Evolutionary conservation across 2,888 invertebrate species (phyloP), one percentile per base, ranked within the genome.

Genomic region (Hemicrepidius hirtus): DNA sequence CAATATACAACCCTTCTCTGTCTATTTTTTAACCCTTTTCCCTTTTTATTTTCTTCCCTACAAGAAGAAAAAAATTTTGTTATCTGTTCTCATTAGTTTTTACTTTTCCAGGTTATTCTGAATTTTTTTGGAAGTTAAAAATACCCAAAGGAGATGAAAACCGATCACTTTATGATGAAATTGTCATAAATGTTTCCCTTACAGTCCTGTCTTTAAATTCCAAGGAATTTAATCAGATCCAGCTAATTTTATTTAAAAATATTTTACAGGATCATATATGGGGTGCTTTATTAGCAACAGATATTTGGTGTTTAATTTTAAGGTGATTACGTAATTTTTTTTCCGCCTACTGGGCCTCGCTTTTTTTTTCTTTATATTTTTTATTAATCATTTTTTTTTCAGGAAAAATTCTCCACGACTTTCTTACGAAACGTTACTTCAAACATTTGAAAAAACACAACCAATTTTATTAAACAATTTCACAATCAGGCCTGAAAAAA

Each of bases 221-320:
- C 32, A 57, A 71, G 1, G 62, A 68, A 46, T 82, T 77, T 73
- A 20, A 40, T 55, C 49, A 75, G 50, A 53, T 81, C 16, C 82
- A 83, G 66, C 35, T 65, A 2, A 65, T 80, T 55, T 74, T 85
- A 62, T 63, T 82, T 12, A 76, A 79, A 73, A 76, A 79, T 69
- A 12, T 84, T 40, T 65, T 84, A 16, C 76, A 81, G 62, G 72
- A 77, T 55, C 68, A 80, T 50, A 66, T 81, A 53, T 83, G 82
- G 81, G 62, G 65, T 69, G 78, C 81, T 13, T 59, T 85, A 44
- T 73, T 84, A 24, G 81, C 82, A 3, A 67, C 77, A 16, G 84
- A 85, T 59, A 68, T 82, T 59, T 85, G 82, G 82, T 76, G 76
- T 65, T 77, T 82, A 46, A 73, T 83, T 69, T 72, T 80, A 32